phyloP scores from a whole-genome alignment of 2,888 invertebrate genomes.

The Trachelus tabidus region DNA sequence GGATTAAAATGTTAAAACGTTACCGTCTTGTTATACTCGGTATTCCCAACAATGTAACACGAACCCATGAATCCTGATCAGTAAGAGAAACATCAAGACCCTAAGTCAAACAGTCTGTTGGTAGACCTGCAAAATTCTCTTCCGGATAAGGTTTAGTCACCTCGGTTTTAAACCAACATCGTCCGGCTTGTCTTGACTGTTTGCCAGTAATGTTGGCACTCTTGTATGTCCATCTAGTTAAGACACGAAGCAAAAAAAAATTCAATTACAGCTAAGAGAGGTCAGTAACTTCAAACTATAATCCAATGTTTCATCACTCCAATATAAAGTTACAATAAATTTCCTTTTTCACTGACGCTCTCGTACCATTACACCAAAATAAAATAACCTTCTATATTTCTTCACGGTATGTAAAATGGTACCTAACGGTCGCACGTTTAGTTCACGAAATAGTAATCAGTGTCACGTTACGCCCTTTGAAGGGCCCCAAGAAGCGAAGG shows the following conservation, averaged over 20 bases:
- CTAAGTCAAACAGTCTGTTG: not conserved
- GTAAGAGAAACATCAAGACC: not conserved
- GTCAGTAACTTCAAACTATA: not conserved
- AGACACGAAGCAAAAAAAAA: not conserved
- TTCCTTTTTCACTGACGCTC: not conserved
- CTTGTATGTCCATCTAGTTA: not conserved
- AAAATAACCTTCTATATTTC: not conserved
- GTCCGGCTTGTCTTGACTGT: conserved; percentile 31
- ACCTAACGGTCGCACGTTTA: conserved; percentile 10
- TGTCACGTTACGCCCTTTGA: conserved; percentile 51
- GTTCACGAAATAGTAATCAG: conserved; percentile 51
- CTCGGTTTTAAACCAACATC: conserved; percentile 24
- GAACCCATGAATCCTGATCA: not conserved
- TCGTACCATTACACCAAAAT: not conserved
- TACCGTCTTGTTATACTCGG: not conserved
- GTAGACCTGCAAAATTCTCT: not conserved
- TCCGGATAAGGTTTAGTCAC: conserved; percentile 35
- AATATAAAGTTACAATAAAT: not conserved
- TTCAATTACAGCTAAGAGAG: not conserved
- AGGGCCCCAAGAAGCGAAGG: conserved; percentile 36
- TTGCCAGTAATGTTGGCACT: conserved; percentile 27
- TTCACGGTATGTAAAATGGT: not conserved
- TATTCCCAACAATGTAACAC: not conserved
- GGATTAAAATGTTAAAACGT: not conserved
- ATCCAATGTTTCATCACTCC: not conserved